These are phyloP conservation scores for Vannuccia rotundouncinata DNA, from an alignment of 2,888 invertebrate species.

Conservation along the genomic window DNA sequence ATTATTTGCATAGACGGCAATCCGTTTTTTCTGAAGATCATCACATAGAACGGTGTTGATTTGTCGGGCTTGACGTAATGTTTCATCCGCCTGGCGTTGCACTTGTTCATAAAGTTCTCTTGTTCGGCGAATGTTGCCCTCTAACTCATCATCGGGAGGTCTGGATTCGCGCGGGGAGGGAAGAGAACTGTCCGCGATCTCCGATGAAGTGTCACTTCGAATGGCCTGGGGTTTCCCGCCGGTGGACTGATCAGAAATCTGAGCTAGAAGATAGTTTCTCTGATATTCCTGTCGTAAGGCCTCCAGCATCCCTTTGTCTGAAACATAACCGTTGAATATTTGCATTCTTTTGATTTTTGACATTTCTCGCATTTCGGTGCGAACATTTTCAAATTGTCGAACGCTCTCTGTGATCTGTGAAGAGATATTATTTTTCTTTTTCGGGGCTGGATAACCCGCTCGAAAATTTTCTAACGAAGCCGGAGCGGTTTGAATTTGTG, in stretches of 20 bases:
- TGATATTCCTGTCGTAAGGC: conserved; percentile 27
- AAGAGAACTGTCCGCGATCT: conserved; percentile 2
- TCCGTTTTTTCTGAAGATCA: conserved; percentile 28
- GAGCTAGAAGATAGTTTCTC: conserved; percentile 25
- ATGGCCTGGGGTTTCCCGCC: not conserved
- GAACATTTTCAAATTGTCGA: conserved; percentile 1
- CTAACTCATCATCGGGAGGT: not conserved
- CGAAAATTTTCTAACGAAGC: not conserved
- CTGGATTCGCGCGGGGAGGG: not conserved
- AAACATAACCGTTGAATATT: conserved; percentile 21
- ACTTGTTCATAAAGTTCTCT: conserved; percentile 27
- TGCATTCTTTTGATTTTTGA: not conserved
- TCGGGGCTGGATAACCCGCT: not conserved
- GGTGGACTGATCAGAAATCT: not conserved
- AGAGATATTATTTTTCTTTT: not conserved
- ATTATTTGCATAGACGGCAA: conserved; percentile 7
- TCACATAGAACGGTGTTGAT: conserved; percentile 26
- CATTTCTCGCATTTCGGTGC: not conserved
- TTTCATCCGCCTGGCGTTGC: conserved; percentile 35
- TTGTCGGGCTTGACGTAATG: conserved; percentile 17
- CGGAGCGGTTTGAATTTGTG: not conserved
- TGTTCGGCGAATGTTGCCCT: conserved; percentile 4
- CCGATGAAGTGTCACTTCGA: not conserved
- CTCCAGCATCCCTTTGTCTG: conserved; percentile 33
- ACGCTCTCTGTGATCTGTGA: conserved; percentile 17